These are phyloP conservation scores for Pseudopleuronectes americanus DNA, from an alignment of 2,797 vertebrate species.

Conservation along the genomic window DNA sequence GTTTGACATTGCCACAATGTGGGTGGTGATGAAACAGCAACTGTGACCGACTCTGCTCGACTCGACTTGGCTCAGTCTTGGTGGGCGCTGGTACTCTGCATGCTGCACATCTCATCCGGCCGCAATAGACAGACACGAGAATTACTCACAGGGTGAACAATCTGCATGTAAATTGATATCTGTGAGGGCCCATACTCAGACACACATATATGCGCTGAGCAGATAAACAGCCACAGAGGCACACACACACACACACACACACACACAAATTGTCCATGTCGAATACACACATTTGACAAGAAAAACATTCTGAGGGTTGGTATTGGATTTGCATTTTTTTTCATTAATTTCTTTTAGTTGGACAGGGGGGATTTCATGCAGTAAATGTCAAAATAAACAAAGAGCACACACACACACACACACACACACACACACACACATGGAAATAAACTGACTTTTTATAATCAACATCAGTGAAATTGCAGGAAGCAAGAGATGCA, in stretches of 20 bases:
- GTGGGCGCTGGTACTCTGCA: constrained; percentile 72
- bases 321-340: constrained; percentile 24
- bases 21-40: constrained; percentile 81
- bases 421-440: neutral
- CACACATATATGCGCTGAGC: constrained; percentile 41
- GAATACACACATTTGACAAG: neutral
- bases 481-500: neutral
- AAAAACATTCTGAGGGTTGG: constrained; percentile 2
- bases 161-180: constrained; percentile 75
- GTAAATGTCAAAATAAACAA: constrained; percentile 3
- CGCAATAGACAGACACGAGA: constrained; percentile 68
- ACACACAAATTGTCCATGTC: neutral
- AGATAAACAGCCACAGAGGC: constrained; percentile 40
- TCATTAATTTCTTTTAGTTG: constrained; percentile 12
- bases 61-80: constrained; percentile 71
- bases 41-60: constrained; percentile 69
- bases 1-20: constrained; percentile 81
- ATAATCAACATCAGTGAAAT: constrained; percentile 7
- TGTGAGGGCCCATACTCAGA: constrained; percentile 44
- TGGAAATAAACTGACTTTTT: neutral
- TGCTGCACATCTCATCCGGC: constrained; percentile 73
- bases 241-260: neutral
- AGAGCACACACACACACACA: neutral
- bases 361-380: constrained; percentile 15
- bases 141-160: constrained; percentile 70